Base-by-base conservation (phyloP, 2,888 invertebrate species). In the Myathropa florea region DNA sequence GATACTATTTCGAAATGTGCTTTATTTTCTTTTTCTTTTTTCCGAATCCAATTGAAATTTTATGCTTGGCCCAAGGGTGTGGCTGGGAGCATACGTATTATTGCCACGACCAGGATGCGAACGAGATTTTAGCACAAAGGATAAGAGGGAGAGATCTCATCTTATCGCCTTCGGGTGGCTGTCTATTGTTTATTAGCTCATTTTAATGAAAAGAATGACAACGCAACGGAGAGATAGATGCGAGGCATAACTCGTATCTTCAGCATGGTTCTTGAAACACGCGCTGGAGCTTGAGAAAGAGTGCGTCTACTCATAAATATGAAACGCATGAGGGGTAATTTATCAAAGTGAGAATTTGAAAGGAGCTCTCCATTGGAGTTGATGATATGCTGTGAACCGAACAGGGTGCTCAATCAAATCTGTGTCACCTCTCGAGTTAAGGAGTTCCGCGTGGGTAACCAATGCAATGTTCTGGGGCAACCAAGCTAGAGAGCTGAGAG, bases 21-120 rank as follows among this genome's bases (percentile, higher is more conserved):
- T 28, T 36, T 18, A 18, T n/a, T 70, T 64, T 57, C 7, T 59
- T 28, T 9, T 67, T 14, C 3, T 60, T 61, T 64, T 21, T 63
- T 61, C 24, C 63, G 9, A 33, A 55, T 70, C 26, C 63, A 70
- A 78, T 78, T 70, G 78, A 78, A 78, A 57, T 78, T 78, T 63
- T 70, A 78, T 78, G 68, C 53, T 61, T 33, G 55, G 68, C 63
- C 53, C 18, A 24, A 61, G 68, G 60, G 61, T 55, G 36, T 53
- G 12, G n/a, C 39, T 59, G 23, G 65, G 30, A 60, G 46, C 46
- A 46, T 53, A 67, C 46, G 67, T 67, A 60, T 67, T 67, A 60
- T 76, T 53, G 60, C 73, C 36, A 53, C 30, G 21, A 53, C 72
- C 26, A 21, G 26, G 26, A 71, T 26, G 26, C 26, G 18, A 39